These are phyloP conservation scores for Lutjanus campechanus DNA, from an alignment of 2,797 vertebrate genomes.

Conservation along the genomic window DNA sequence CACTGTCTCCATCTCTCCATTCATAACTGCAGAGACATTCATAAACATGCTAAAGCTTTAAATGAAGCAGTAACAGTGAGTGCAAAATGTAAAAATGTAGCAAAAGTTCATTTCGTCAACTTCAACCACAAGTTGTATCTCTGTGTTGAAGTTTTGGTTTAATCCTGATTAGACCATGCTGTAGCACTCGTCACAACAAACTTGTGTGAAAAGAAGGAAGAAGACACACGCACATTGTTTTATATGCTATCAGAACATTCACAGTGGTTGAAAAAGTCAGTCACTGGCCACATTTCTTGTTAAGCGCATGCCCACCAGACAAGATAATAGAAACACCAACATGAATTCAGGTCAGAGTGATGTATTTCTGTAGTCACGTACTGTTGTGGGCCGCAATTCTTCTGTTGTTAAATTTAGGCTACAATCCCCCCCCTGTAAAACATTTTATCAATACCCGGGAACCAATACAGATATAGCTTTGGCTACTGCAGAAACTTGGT, in stretches of 20 bases:
- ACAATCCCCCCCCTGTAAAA: slow-evolving; percentile 8
- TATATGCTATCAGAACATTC: background rate
- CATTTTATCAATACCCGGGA: slow-evolving; percentile 28
- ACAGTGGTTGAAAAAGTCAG: background rate
- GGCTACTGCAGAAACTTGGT: background rate
- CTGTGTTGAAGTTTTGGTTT: background rate
- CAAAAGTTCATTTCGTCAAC: background rate
- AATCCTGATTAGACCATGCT: background rate
- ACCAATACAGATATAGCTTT: background rate
- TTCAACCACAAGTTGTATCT: slow-evolving; percentile 2
- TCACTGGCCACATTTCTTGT: background rate
- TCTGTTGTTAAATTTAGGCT: slow-evolving; percentile 46
- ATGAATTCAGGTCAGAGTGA: slow-evolving; percentile 36
- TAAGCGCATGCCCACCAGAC: background rate
- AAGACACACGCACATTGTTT: background rate
- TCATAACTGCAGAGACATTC: no score
- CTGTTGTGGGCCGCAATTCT: slow-evolving; percentile 44
- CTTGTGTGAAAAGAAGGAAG: background rate
- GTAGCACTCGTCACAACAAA: background rate
- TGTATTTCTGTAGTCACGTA: slow-evolving; percentile 36
- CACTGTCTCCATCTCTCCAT: background rate
- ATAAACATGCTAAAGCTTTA: background rate
- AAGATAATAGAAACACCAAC: slow-evolving; percentile 19
- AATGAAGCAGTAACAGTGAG: background rate
- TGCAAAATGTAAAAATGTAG: background rate